These are phyloP conservation scores for Mellivora capensis DNA, from an alignment of 2,113 vertebrate species.

Conservation along the genomic window DNA sequence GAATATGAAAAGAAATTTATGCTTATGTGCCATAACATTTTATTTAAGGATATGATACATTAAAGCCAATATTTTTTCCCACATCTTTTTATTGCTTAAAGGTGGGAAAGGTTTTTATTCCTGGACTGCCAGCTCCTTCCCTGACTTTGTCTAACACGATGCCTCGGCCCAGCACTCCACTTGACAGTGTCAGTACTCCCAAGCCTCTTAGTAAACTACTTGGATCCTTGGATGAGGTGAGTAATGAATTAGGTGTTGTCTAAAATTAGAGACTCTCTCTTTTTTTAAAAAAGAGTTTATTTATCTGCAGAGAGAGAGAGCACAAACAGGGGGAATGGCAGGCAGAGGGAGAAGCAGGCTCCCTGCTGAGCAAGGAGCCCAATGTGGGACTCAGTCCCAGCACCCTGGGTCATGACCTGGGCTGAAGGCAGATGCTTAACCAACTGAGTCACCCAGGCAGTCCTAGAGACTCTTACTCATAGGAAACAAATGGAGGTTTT, in stretches of 20 bases:
- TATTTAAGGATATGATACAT: not conserved
- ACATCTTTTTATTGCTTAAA: slow-evolving; percentile 65
- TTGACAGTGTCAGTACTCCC: slow-evolving; percentile 90
- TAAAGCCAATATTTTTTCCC: not conserved
- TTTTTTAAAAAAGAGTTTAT: not conserved
- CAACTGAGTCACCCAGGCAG: not conserved
- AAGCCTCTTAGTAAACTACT: slow-evolving; percentile 88
- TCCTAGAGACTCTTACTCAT: not conserved
- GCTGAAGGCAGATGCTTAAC: not conserved
- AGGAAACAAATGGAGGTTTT: not conserved
- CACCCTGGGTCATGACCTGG: not conserved
- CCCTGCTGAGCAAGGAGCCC: not conserved
- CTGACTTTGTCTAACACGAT: slow-evolving; percentile 86
- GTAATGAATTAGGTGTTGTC: not conserved
- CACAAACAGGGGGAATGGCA: not conserved
- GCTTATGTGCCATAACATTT: not conserved
- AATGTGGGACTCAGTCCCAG: not conserved
- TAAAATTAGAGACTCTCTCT: not conserved
- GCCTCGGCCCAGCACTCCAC: slow-evolving; percentile 85
- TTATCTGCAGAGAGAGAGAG: not conserved
- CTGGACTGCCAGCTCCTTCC: slow-evolving; percentile 89
- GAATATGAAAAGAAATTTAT: not conserved
- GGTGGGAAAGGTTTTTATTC: slow-evolving; percentile 97
- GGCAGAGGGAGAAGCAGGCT: not conserved
- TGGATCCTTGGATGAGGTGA: slow-evolving; percentile 92